These are phyloP conservation scores for Dendrophyllia cribrosa DNA, from an alignment of 64 coral and sea anemone genomes.

Conservation along the genomic window DNA sequence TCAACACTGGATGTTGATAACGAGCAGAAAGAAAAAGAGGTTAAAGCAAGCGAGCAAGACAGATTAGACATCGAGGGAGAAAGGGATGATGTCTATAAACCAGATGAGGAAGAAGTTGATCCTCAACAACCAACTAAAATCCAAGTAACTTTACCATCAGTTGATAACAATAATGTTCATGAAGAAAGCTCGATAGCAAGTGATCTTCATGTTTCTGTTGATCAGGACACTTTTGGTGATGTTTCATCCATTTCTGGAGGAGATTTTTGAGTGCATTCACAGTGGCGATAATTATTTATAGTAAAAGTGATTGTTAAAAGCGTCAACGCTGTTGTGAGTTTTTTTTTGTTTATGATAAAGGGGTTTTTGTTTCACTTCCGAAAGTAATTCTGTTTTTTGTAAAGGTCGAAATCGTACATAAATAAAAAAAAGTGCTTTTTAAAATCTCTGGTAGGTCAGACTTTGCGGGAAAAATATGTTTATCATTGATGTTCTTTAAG, in stretches of 20 bases:
- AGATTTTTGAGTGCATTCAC: constrained; percentile 59
- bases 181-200: constrained; percentile 54
- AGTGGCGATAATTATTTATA: background rate
- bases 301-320: background rate
- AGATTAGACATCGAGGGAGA: background rate
- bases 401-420: background rate
- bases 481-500: too few relatives aligned
- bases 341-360: too few relatives aligned
- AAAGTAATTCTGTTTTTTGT: background rate
- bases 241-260: constrained; percentile 92
- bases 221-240: constrained; percentile 81
- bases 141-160: constrained; percentile 73
- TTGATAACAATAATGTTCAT: constrained; percentile 35
- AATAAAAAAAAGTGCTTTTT: background rate
- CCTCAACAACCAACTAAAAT: constrained; percentile 63
- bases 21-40: background rate
- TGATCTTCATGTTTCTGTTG: constrained; percentile 49
- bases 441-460: too few relatives aligned
- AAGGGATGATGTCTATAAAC: background rate
- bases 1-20: background rate
- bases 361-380: background rate
- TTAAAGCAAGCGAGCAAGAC: background rate
- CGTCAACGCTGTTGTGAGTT: background rate
- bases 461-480: too few relatives aligned
- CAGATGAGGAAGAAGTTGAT: background rate